These are phyloP conservation scores for Bilobella aurantiaca DNA, from an alignment of 1,140 invertebrate genomes.

Conservation along the genomic window DNA sequence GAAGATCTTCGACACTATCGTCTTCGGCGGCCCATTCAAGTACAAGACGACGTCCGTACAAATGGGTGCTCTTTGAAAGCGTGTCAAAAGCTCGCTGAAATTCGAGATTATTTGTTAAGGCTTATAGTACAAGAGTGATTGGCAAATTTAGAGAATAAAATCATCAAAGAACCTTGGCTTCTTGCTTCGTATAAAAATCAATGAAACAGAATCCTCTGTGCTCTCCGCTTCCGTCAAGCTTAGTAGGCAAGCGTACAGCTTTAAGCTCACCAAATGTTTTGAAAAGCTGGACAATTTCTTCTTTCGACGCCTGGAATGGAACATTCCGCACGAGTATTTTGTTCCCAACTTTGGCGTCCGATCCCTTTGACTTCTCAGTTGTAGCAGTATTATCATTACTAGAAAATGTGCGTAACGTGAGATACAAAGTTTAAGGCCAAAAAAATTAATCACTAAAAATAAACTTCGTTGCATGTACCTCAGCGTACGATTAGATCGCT, in stretches of 20 bases:
- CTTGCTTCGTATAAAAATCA: conserved; percentile 56
- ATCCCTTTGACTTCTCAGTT: too few species aligned
- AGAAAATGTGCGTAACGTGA: too few species aligned
- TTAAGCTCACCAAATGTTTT: conserved; percentile 90
- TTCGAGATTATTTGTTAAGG: conserved; percentile 39
- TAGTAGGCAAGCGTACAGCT: conserved; percentile 82
- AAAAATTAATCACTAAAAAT: too few species aligned
- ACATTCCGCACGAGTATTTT: conserved; percentile 92
- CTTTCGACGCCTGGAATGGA: conserved; percentile 84
- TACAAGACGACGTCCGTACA: conserved; percentile 87
- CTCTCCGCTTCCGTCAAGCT: conserved; percentile 63
- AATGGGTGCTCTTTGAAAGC: conserved; percentile 87
- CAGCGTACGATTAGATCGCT: conserved; percentile 72
- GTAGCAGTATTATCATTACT: too few species aligned
- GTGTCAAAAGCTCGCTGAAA: conserved; percentile 86
- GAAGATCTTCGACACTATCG: conserved; percentile 64
- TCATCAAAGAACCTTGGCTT: too few species aligned
- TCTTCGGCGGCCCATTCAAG: conserved; percentile 88
- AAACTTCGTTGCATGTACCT: too few species aligned
- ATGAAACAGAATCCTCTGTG: conserved; percentile 96
- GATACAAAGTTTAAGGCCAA: too few species aligned
- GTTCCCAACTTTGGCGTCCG: conserved; percentile 61
- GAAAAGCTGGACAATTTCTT: conserved; percentile 86
- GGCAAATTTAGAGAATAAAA: conserved; percentile 39
- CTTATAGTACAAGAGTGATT: not conserved